These are phyloP conservation scores for Poeciliopsis prolifica DNA, from an alignment of 2,113 vertebrate genomes.

Conservation along the genomic window DNA sequence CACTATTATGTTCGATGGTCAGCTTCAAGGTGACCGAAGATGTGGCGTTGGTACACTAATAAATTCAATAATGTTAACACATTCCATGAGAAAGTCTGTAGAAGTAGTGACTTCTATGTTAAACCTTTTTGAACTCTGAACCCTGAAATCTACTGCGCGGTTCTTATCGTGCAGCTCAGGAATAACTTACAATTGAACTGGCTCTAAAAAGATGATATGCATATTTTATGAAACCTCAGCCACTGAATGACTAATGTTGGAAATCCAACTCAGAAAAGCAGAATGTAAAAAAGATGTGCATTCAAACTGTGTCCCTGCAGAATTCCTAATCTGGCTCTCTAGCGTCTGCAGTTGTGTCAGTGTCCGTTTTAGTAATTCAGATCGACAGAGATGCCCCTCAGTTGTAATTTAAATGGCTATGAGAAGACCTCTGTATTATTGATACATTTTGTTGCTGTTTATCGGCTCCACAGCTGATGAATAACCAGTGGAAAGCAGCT, in stretches of 20 bases:
- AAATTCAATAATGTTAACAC: neutral
- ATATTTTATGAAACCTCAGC: constrained; percentile 58
- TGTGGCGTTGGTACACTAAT: neutral
- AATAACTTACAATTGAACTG: constrained; percentile 31
- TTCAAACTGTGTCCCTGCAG: constrained; percentile 20
- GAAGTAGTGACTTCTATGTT: neutral
- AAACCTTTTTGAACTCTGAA: neutral
- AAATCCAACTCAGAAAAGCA: constrained; percentile 14
- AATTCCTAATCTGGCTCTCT: constrained; percentile 25
- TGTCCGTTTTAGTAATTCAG: constrained; percentile 5
- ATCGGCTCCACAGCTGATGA: constrained; percentile 39
- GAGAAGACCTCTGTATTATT: constrained; percentile 7
- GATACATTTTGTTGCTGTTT: constrained; percentile 34
- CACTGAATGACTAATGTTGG: constrained; percentile 46
- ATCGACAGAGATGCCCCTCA: constrained; percentile 26
- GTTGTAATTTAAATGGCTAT: constrained; percentile 23
- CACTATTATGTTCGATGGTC: neutral
- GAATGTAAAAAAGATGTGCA: constrained; percentile 30
- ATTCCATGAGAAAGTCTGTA: neutral
- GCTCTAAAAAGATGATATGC: constrained; percentile 47
- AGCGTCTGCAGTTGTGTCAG: constrained; percentile 9
- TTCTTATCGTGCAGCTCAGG: constrained; percentile 21
- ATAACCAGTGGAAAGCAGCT: constrained; percentile 10
- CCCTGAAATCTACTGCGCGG: constrained; percentile 1
- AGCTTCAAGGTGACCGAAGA: neutral